These are phyloP conservation scores for Pinctada fucata DNA, from an alignment of 2,888 invertebrate species.

Conservation along the genomic window DNA sequence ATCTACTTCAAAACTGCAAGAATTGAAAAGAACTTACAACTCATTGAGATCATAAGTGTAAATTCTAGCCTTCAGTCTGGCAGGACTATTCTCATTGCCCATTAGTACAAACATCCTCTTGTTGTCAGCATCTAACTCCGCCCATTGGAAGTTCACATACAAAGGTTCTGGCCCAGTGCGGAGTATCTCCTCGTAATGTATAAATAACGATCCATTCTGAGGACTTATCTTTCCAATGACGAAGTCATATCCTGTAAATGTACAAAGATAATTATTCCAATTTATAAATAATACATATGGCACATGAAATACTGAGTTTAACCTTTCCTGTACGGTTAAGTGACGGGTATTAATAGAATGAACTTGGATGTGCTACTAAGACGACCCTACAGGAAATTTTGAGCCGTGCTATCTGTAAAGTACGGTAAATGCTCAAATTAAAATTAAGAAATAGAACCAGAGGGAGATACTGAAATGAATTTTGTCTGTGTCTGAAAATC, in stretches of 20 bases:
- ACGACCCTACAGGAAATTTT: too few species aligned
- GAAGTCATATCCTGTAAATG: slow-evolving; percentile 41
- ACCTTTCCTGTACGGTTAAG: too few species aligned
- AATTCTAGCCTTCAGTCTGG: slow-evolving; percentile 51
- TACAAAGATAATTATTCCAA: neutral
- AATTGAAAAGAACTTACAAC: neutral
- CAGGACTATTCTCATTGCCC: slow-evolving; percentile 59
- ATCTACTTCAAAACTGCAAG: too few species aligned
- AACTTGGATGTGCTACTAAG: too few species aligned
- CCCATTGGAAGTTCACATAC: slow-evolving; percentile 59
- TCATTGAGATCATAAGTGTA: slow-evolving; percentile 23
- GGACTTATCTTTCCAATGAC: slow-evolving; percentile 33
- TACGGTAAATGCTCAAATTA: too few species aligned
- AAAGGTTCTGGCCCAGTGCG: slow-evolving; percentile 45
- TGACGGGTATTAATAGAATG: too few species aligned
- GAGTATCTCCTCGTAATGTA: slow-evolving; percentile 16
- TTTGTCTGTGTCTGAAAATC: too few species aligned
- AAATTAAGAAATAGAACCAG: too few species aligned
- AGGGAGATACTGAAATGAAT: too few species aligned
- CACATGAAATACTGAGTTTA: too few species aligned
- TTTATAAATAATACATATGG: neutral
- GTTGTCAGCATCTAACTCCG: slow-evolving; percentile 49
- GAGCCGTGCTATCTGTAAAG: too few species aligned
- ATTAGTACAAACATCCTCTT: slow-evolving; percentile 49
- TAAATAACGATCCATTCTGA: slow-evolving; percentile 9